These are phyloP conservation scores for Colletes collaris DNA, from an alignment of 2,888 invertebrate species.

Conservation along the genomic window DNA sequence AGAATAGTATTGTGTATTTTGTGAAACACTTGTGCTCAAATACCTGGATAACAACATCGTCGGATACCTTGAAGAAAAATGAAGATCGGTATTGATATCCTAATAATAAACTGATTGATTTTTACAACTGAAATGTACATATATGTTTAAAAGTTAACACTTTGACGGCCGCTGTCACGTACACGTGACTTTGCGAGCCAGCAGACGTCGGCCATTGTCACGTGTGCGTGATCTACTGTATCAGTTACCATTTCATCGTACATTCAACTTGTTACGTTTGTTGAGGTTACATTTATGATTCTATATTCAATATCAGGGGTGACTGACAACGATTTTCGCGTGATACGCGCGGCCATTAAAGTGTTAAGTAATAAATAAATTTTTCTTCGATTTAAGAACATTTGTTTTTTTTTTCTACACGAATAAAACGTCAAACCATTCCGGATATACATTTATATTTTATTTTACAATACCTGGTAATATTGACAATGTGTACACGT, in stretches of 20 bases:
- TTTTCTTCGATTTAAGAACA: conserved; percentile 15
- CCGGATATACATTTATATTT: conserved; percentile 57
- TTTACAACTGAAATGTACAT: too few relatives aligned
- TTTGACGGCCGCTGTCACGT: too few relatives aligned
- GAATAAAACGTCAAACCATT: conserved; percentile 22
- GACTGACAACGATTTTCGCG: too few relatives aligned
- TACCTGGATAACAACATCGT: neutral
- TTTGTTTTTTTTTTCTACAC: neutral
- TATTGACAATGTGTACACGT: conserved; percentile 67
- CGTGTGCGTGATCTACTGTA: too few relatives aligned
- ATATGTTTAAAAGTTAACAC: neutral
- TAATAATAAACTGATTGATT: neutral
- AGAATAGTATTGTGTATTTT: neutral
- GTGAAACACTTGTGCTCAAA: neutral
- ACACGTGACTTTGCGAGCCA: too few relatives aligned
- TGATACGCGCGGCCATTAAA: too few relatives aligned
- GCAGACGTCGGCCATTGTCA: too few relatives aligned
- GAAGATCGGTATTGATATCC: neutral
- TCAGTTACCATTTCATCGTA: too few relatives aligned
- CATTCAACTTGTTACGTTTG: too few relatives aligned
- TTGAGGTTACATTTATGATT: too few relatives aligned
- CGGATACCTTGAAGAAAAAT: neutral
- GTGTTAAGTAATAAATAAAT: conserved; percentile 12
- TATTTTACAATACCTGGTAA: conserved; percentile 60
- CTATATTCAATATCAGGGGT: too few relatives aligned